Evolutionary conservation across 2,888 invertebrate species (phyloP).

Genomic region (Colletes collaris): DNA sequence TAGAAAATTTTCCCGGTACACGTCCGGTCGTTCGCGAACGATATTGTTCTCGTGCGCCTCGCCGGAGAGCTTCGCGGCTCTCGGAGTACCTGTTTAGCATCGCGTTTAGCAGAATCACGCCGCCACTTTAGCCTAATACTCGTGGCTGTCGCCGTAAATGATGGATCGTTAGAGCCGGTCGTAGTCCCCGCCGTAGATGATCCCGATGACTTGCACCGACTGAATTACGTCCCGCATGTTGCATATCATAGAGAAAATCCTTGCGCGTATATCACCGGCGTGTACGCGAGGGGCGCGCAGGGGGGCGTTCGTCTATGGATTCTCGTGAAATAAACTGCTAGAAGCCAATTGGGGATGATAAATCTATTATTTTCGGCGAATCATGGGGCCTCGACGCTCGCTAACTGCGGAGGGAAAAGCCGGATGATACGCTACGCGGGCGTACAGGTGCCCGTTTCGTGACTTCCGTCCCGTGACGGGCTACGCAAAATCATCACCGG

Average conservation of each 20-base stretch:
- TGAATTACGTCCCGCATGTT: constrained; percentile 80
- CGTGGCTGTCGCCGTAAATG: constrained; percentile 78
- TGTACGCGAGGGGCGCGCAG: constrained; percentile 1
- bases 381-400: constrained; percentile 48
- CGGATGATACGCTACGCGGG: constrained; percentile 13
- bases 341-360: constrained; percentile 78
- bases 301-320: constrained; percentile 57
- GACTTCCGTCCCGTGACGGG: constrained; percentile 22
- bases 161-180: constrained; percentile 74
- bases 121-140: constrained; percentile 78
- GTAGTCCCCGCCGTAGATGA: constrained; percentile 71
- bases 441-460: constrained; percentile 37
- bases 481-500: constrained; percentile 36
- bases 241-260: constrained; percentile 75
- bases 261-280: constrained; percentile 66
- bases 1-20: neutral
- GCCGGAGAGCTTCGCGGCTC: constrained; percentile 33
- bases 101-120: constrained; percentile 78
- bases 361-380: constrained; percentile 74
- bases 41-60: constrained; percentile 18
- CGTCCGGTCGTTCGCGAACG: constrained; percentile 7
- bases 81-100: constrained; percentile 72
- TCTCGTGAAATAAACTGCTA: constrained; percentile 72
- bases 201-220: constrained; percentile 80
- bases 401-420: constrained; percentile 1